phyloP scores from a whole-genome alignment of 2,113 vertebrate species.

The Gallinago undulata region DNA sequence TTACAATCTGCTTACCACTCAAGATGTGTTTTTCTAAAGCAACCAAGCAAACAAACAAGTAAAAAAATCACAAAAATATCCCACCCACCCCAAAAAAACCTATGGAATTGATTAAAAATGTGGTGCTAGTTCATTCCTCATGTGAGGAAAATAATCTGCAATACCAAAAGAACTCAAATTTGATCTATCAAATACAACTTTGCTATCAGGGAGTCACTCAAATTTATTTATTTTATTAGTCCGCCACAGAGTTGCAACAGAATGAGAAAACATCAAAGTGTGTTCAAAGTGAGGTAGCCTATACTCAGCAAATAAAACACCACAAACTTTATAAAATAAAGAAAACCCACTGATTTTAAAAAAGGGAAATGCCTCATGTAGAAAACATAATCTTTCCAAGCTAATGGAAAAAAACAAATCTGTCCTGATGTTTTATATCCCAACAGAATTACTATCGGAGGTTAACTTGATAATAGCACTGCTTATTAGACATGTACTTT shows the following conservation, averaged over 20 bases:
- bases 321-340: neutral
- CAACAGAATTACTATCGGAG: neutral
- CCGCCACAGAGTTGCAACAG: neutral
- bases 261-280: neutral
- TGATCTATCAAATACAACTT: neutral
- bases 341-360: neutral
- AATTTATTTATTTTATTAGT: neutral
- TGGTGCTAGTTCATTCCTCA: neutral
- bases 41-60: neutral
- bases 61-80: neutral
- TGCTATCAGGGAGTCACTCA: neutral
- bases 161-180: neutral
- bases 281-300: neutral
- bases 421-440: neutral
- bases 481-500: neutral
- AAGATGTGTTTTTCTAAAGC: neutral
- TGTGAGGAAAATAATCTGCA: neutral
- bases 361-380: accelerated
- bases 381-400: neutral
- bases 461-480: neutral
- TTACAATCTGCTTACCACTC: neutral
- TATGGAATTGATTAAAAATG: neutral
- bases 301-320: neutral
- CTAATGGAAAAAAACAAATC: neutral
- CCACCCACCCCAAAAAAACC: too few relatives aligned